A percentile compares a stretch with the other conserved stretches of the same genome.
Conservation (phyloP, 2,113 vertebrate species). For the Numenius arquata region DNA sequence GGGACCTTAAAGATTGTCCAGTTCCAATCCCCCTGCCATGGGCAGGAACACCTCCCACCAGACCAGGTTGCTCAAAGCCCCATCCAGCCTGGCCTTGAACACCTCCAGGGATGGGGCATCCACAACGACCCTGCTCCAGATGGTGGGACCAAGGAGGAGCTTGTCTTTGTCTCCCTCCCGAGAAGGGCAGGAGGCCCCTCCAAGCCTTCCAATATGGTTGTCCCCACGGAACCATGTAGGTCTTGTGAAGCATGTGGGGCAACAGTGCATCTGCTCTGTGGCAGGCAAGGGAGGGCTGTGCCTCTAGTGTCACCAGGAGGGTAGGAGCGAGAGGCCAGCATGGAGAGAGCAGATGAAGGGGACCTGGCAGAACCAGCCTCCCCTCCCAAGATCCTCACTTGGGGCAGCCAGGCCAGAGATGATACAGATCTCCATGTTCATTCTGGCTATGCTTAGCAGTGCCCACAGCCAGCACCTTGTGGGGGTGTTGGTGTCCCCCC, state of each 20-base stretch:
- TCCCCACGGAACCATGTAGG: rapidly evolving
- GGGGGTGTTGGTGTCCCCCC: not conserved
- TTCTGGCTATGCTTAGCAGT: not conserved
- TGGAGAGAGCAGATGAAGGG: not conserved
- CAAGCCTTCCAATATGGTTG: not conserved
- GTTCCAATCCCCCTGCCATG: too few species aligned
- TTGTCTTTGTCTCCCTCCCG: not conserved
- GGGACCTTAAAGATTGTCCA: too few species aligned
- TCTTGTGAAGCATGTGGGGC: not conserved
- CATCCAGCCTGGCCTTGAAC: too few species aligned
- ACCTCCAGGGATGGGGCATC: too few species aligned
- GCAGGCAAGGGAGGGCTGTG: not conserved
- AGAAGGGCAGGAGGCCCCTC: not conserved
- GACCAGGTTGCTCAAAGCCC: too few species aligned
- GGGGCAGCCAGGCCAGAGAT: not conserved
- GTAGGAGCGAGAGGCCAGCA: not conserved
- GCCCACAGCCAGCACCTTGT: not conserved
- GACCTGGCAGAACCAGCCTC: not conserved
- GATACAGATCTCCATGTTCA: not conserved
- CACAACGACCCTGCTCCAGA: not conserved
- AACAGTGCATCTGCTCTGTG: not conserved
- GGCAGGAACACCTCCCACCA: too few species aligned
- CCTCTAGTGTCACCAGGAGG: not conserved
- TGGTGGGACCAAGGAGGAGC: not conserved
- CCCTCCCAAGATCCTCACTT: not conserved